Evolutionary conservation across 2,888 invertebrate species (phyloP).

Genomic region (Muscina levida): DNA sequence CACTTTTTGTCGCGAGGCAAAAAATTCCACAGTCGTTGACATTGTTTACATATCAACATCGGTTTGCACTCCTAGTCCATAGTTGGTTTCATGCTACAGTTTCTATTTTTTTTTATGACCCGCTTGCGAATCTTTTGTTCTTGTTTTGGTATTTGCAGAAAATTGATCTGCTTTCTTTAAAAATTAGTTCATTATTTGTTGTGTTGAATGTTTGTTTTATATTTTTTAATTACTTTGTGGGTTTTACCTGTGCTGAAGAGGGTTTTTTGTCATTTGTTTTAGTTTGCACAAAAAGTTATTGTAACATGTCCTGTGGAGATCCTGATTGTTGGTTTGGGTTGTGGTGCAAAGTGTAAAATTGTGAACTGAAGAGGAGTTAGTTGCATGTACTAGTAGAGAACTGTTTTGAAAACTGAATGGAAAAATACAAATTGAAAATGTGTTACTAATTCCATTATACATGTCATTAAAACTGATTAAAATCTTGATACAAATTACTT

Average conservation of each 20-base stretch:
- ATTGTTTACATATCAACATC: not conserved
- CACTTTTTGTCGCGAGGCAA: slow-evolving; percentile 19
- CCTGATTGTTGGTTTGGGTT: too few relatives aligned
- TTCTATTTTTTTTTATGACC: not conserved
- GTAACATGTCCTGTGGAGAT: slow-evolving; percentile 10
- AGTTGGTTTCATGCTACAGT: too few relatives aligned
- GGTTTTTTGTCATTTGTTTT: slow-evolving; percentile 2
- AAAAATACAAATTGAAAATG: too few relatives aligned
- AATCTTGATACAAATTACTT: too few relatives aligned
- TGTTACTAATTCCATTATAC: too few relatives aligned
- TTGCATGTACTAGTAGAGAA: too few relatives aligned
- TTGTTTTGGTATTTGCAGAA: not conserved
- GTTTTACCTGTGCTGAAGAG: slow-evolving; percentile 4
- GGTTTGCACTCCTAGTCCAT: too few relatives aligned
- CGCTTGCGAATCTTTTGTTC: not conserved
- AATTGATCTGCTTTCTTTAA: slow-evolving; percentile 18
- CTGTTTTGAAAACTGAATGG: too few relatives aligned
- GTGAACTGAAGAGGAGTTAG: too few relatives aligned
- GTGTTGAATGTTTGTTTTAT: not conserved
- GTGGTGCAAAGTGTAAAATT: too few relatives aligned
- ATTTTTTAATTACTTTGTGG: slow-evolving; percentile 11
- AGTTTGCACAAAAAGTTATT: not conserved
- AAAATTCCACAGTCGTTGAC: not conserved
- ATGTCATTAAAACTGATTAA: too few relatives aligned
- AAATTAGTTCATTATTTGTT: slow-evolving; percentile 16